phyloP scores from a whole-genome alignment of 2,113 vertebrate genomes.

The Brachypteracias leptosomus region DNA sequence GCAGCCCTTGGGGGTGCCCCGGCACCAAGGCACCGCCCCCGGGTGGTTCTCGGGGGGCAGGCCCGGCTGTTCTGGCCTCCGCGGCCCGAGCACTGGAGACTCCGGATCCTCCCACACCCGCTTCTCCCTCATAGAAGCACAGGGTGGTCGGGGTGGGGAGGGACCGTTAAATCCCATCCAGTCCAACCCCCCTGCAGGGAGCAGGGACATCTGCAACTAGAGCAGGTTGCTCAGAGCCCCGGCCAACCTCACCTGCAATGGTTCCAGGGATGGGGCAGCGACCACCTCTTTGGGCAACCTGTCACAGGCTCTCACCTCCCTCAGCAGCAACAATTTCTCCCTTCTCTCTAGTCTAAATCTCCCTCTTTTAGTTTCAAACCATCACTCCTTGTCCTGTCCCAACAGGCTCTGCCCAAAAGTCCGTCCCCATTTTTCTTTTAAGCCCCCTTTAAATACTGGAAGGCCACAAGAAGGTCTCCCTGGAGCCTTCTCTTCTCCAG shows the following conservation, averaged over 20 bases:
- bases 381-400: not conserved
- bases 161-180: not conserved
- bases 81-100: not conserved
- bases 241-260: not conserved
- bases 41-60: not conserved
- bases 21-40: not conserved
- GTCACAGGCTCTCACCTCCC: not conserved
- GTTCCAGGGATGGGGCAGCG: not conserved
- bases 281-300: no score
- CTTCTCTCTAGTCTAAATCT: not conserved
- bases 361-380: not conserved
- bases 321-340: not conserved
- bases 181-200: no score
- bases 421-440: not conserved
- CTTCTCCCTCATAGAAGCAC: not conserved
- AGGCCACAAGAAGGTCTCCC: not conserved
- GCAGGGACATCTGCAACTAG: not conserved
- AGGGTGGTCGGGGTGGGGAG: no score
- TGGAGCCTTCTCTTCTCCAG: not conserved
- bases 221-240: not conserved
- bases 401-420: not conserved
- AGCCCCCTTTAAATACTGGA: no score
- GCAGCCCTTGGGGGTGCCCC: not conserved
- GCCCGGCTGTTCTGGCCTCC: no score
- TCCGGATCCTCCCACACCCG: no score